Conservation (phyloP, 2,113 vertebrate species). For the Silurus glanis region DNA sequence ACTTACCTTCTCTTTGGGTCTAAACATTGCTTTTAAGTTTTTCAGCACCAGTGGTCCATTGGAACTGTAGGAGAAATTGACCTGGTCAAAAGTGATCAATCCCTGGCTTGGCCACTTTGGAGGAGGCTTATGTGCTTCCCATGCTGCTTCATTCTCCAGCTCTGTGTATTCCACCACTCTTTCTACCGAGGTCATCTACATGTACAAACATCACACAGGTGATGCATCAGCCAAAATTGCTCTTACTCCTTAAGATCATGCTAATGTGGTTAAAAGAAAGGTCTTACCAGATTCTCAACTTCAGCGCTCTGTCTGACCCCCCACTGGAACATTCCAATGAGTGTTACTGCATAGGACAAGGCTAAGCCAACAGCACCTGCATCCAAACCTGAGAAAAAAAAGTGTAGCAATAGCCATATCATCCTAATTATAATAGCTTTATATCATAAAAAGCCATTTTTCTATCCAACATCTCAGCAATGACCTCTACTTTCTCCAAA, state of each 20-base stretch:
- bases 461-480: background rate
- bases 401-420: background rate
- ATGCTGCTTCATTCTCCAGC: slow-evolving; percentile 89
- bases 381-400: slow-evolving; percentile 73
- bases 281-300: slow-evolving; percentile 91
- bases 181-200: slow-evolving; percentile 95
- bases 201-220: background rate
- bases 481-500: background rate
- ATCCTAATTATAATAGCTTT: background rate
- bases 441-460: background rate
- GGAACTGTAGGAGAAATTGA: slow-evolving; percentile 86
- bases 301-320: slow-evolving; percentile 92
- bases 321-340: slow-evolving; percentile 97
- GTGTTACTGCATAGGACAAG: slow-evolving; percentile 84
- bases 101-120: slow-evolving; percentile 83
- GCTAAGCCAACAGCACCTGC: slow-evolving; percentile 87
- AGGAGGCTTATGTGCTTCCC: slow-evolving; percentile 83
- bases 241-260: background rate
- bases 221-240: background rate
- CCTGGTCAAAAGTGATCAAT: slow-evolving; percentile 84
- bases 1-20: slow-evolving; percentile 86
- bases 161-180: slow-evolving; percentile 91
- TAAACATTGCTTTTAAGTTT: slow-evolving; percentile 83
- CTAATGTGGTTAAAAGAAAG: background rate
- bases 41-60: slow-evolving; percentile 83